phyloP scores from a whole-genome alignment of 2,888 invertebrate genomes.

The Drosophila anomalipes region DNA sequence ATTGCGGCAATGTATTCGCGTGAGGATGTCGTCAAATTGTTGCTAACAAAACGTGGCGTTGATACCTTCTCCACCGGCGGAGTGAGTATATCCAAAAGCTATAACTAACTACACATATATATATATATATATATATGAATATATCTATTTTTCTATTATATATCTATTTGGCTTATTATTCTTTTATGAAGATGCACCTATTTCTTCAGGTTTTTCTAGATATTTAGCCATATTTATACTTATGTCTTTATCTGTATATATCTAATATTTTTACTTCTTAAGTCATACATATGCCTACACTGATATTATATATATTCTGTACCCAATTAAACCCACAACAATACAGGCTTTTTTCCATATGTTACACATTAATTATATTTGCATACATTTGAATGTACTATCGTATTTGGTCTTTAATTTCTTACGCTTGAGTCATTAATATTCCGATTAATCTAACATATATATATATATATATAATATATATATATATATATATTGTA shows the following conservation, averaged over 20 bases:
- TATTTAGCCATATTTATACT: neutral
- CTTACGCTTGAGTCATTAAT: neutral
- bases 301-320: neutral
- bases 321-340: neutral
- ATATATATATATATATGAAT: neutral
- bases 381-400: neutral
- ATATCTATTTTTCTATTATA: neutral
- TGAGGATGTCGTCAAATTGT: conserved; percentile 96
- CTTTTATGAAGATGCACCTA: neutral
- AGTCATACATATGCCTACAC: neutral
- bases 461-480: neutral
- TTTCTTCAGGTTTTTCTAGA: neutral
- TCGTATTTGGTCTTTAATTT: neutral
- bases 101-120: neutral
- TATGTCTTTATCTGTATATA: neutral
- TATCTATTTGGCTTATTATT: neutral
- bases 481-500: neutral
- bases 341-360: neutral
- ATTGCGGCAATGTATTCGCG: conserved; percentile 97
- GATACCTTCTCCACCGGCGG: conserved; percentile 97
- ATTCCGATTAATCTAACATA: neutral
- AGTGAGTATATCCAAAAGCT: conserved; percentile 88
- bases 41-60: conserved; percentile 94
- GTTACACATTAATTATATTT: neutral
- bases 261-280: neutral